Conservation (phyloP, 2,113 vertebrate genomes). For the Tyrannus savana region DNA sequence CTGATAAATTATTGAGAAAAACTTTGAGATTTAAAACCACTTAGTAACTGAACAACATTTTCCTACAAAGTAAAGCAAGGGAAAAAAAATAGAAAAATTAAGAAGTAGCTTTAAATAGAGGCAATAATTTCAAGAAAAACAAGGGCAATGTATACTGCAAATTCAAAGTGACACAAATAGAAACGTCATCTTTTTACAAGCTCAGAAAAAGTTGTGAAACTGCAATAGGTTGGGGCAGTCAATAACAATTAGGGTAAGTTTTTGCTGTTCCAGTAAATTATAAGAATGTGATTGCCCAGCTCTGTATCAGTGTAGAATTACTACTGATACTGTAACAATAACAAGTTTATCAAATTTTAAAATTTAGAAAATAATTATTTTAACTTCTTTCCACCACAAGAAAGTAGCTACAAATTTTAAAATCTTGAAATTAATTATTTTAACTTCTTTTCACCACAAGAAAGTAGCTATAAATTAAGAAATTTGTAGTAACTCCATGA, state of each 20-base stretch:
- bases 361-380: not conserved
- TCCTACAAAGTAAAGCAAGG: not conserved
- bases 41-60: not conserved
- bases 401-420: not conserved
- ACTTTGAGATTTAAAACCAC: not conserved
- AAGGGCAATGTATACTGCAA: not conserved
- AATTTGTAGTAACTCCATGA: not conserved
- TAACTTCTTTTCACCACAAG: not conserved
- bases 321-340: not conserved
- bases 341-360: not conserved
- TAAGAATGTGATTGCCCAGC: not conserved
- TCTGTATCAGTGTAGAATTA: not conserved
- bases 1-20: conserved; percentile 15
- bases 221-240: not conserved
- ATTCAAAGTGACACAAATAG: not conserved
- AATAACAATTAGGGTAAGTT: not conserved
- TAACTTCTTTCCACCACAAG: not conserved
- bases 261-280: not conserved
- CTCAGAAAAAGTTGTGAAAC: not conserved
- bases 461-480: not conserved
- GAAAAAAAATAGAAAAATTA: not conserved
- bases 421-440: not conserved
- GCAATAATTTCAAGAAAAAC: not conserved
- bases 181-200: not conserved
- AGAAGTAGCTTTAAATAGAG: not conserved